A percentile compares a stretch with the other conserved stretches of the same genome.
Evolutionary conservation across 2,888 invertebrate genomes (phyloP).

Genomic region (Osmoderma eremita): DNA sequence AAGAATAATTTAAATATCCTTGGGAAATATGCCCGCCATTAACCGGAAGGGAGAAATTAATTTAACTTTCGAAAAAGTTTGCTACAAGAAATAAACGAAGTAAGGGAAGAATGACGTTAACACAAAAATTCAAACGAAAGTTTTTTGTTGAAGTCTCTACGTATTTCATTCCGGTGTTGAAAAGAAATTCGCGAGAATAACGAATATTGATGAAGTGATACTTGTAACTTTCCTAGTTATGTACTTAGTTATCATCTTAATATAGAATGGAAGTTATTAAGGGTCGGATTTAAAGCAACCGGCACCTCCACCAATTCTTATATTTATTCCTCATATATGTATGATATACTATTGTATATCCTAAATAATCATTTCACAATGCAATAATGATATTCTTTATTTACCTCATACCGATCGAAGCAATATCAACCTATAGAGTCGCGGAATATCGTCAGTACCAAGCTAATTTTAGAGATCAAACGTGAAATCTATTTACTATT

Average conservation of each 20-base stretch:
- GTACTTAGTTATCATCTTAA: too few species aligned
- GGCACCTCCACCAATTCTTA: slow-evolving; percentile 1
- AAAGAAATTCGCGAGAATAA: too few species aligned
- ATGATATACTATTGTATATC: too few species aligned
- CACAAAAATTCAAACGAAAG: slow-evolving; percentile 11
- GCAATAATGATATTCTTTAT: too few species aligned
- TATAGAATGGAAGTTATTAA: too few species aligned
- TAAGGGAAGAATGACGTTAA: slow-evolving; percentile 15
- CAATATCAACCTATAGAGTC: not conserved
- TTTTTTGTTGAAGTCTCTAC: too few species aligned
- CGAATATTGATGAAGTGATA: too few species aligned
- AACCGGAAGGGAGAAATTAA: slow-evolving; percentile 19
- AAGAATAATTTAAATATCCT: slow-evolving; percentile 2
- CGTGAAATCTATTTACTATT: not conserved
- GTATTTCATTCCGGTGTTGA: too few species aligned
- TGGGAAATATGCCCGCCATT: slow-evolving; percentile 1
- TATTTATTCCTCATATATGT: too few species aligned
- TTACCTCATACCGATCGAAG: too few species aligned
- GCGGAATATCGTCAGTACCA: not conserved
- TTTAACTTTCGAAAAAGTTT: slow-evolving; percentile 29
- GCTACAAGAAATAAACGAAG: slow-evolving; percentile 24
- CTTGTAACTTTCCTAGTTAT: too few species aligned
- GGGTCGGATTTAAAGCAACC: not conserved
- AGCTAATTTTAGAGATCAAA: not conserved
- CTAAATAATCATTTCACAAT: too few species aligned